Percentiles rank a stretch among this genome's conserved stretches.
phyloP scores from a whole-genome alignment of 2,888 invertebrate species.

The Agonopterix heracliana region DNA sequence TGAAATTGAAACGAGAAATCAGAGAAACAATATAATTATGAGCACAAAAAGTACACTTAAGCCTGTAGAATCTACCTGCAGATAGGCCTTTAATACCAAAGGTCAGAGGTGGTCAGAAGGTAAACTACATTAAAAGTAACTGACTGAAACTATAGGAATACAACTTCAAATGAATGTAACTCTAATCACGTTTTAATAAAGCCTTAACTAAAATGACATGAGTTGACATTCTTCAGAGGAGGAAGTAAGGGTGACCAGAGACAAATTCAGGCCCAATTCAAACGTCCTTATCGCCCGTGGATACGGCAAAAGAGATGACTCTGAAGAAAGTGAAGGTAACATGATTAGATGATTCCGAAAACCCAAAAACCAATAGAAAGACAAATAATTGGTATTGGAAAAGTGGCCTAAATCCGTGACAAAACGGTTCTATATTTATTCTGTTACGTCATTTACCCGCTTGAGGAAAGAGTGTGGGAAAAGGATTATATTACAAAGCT shows the following conservation, averaged over 20 bases:
- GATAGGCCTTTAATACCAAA: too few relatives aligned
- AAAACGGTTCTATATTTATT: constrained; percentile 8
- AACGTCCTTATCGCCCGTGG: constrained; percentile 62
- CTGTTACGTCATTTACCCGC: not conserved
- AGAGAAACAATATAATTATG: too few relatives aligned
- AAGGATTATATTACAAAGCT: too few relatives aligned
- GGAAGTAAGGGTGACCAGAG: constrained; percentile 57
- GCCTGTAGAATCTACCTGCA: too few relatives aligned
- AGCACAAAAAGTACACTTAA: too few relatives aligned
- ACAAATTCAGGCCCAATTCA: constrained; percentile 52
- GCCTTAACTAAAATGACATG: constrained; percentile 10
- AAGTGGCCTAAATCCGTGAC: constrained; percentile 12
- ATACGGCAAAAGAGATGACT: constrained; percentile 41
- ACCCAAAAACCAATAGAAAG: constrained; percentile 14
- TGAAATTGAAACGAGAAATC: too few relatives aligned
- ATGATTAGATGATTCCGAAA: constrained; percentile 10
- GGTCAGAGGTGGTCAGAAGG: too few relatives aligned
- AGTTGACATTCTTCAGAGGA: constrained; percentile 53
- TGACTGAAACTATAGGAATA: too few relatives aligned
- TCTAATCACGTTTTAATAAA: too few relatives aligned
- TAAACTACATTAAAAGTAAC: too few relatives aligned
- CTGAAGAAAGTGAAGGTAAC: constrained; percentile 24
- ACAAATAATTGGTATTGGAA: constrained; percentile 8
- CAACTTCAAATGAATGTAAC: too few relatives aligned
- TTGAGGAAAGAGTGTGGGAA: too few relatives aligned